Percentiles rank a stretch among this genome's conserved stretches.
These are phyloP conservation scores for Thalpophila matura DNA, from an alignment of 2,888 invertebrate species.

Conservation along the genomic window DNA sequence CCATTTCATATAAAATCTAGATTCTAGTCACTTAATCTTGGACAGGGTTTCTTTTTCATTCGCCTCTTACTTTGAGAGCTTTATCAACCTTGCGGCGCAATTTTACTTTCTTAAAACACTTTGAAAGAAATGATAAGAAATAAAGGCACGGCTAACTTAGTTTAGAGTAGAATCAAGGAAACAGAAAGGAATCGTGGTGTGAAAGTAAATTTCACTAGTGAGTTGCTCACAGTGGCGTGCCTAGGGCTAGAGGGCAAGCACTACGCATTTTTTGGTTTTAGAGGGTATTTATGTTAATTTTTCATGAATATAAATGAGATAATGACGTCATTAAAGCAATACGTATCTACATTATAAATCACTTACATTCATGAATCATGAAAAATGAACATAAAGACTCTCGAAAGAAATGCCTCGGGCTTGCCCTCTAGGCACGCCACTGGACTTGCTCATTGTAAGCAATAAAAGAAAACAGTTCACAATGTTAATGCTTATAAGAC, in stretches of 20 bases:
- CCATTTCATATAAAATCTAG: conserved; percentile 23
- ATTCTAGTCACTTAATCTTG: conserved; percentile 23
- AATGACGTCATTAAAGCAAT: too few relatives aligned
- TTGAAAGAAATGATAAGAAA: conserved; percentile 38
- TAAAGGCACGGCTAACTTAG: conserved; percentile 26
- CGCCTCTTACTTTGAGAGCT: conserved; percentile 20
- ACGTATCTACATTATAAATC: too few relatives aligned
- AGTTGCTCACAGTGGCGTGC: too few relatives aligned
- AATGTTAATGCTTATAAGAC: too few relatives aligned
- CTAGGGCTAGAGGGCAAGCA: too few relatives aligned
- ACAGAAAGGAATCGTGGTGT: conserved; percentile 6
- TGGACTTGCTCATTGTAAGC: not conserved
- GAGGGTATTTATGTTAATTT: too few relatives aligned
- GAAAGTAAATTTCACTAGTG: not conserved
- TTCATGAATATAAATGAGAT: too few relatives aligned
- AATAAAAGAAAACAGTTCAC: not conserved
- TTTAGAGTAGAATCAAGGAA: conserved; percentile 5
- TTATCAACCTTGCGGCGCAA: conserved; percentile 14
- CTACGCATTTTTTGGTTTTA: too few relatives aligned
- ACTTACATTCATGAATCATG: too few relatives aligned
- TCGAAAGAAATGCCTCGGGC: too few relatives aligned
- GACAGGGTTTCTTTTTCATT: conserved; percentile 20
- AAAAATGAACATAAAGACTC: too few relatives aligned
- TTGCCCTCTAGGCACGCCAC: too few relatives aligned
- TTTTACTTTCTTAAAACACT: conserved; percentile 33